Percentiles rank a stretch among this genome's conserved stretches.
phyloP scores from a whole-genome alignment of 1,140 invertebrate species.

The Scaptodrosophila lebanonensis region DNA sequence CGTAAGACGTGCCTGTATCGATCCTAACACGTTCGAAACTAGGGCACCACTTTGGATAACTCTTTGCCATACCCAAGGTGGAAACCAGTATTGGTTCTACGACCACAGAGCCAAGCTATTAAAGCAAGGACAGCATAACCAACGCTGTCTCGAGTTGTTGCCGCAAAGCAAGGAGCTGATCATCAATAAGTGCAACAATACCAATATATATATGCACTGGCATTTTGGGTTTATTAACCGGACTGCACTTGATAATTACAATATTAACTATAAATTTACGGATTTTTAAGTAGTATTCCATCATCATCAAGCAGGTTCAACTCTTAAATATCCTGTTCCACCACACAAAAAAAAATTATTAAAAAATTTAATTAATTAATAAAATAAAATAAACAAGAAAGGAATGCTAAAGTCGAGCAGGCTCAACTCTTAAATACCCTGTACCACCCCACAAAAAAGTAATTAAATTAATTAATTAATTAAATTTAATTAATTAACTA shows the following conservation, averaged over 20 bases:
- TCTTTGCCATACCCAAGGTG: slow-evolving; percentile 89
- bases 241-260: slow-evolving; percentile 78
- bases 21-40: slow-evolving; percentile 86
- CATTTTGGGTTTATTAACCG: slow-evolving; percentile 84
- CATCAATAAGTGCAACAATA: slow-evolving; percentile 84
- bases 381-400: too few relatives aligned
- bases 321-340: too few relatives aligned
- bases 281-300: too few relatives aligned
- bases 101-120: slow-evolving; percentile 86
- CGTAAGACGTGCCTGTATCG: slow-evolving; percentile 92
- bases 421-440: too few relatives aligned
- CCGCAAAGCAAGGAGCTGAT: slow-evolving; percentile 83
- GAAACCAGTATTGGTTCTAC: slow-evolving; percentile 96
- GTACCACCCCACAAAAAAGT: too few relatives aligned
- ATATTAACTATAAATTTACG: too few relatives aligned
- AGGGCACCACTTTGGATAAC: slow-evolving; percentile 90
- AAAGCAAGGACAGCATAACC: slow-evolving; percentile 79
- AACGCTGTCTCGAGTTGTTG: slow-evolving; percentile 89
- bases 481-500: too few relatives aligned
- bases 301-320: too few relatives aligned
- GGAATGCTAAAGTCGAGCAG: too few relatives aligned
- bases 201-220: slow-evolving; percentile 87
- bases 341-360: too few relatives aligned
- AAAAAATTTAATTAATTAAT: too few relatives aligned
- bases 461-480: too few relatives aligned